These are phyloP conservation scores for Bathybates hornii DNA, from an alignment of 2,113 vertebrate genomes.

Conservation along the genomic window DNA sequence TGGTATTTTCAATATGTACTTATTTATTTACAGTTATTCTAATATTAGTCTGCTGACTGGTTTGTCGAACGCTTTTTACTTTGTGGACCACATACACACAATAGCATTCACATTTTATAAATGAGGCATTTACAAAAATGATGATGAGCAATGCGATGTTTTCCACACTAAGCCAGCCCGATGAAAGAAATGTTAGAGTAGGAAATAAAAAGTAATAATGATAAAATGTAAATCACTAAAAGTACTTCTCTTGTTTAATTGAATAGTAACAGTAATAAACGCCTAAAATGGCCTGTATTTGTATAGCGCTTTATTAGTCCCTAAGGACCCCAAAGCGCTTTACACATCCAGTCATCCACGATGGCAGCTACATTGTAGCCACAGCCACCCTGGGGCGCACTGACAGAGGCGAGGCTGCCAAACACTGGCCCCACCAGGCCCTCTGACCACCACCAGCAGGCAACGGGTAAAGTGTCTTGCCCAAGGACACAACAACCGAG, in stretches of 20 bases:
- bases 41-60: background rate
- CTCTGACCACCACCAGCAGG: too few relatives aligned
- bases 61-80: background rate
- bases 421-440: accelerated
- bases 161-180: background rate
- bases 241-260: background rate
- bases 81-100: background rate
- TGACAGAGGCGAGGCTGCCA: too few relatives aligned
- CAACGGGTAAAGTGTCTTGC: too few relatives aligned
- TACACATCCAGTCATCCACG: too few relatives aligned
- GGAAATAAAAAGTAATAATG: background rate
- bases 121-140: background rate
- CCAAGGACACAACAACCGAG: too few relatives aligned
- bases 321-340: too few relatives aligned
- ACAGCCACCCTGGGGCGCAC: too few relatives aligned
- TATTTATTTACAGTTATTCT: background rate
- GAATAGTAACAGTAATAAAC: background rate
- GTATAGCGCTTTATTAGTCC: too few relatives aligned
- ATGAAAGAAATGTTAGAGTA: background rate
- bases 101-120: background rate
- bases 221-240: background rate
- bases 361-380: too few relatives aligned
- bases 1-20: background rate
- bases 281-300: too few relatives aligned
- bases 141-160: background rate